phyloP scores from a whole-genome alignment of 2,797 vertebrate genomes.

The Hydrophis major region DNA sequence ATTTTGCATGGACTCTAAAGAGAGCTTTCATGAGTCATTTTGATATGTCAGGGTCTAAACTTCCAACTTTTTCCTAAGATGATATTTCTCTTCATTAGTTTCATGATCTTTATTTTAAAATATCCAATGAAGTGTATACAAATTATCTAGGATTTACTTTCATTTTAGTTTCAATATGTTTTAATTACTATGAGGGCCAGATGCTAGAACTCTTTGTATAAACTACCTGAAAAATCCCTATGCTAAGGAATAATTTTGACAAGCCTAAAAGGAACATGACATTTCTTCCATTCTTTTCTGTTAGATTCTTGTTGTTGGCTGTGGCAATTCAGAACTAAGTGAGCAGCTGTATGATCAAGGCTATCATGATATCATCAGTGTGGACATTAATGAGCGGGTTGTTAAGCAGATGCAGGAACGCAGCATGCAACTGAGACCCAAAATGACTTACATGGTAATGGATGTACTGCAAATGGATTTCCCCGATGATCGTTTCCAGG shows the following conservation, averaged over 20 bases:
- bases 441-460: slow-evolving; percentile 83
- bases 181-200: background rate
- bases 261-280: background rate
- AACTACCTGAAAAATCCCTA: background rate
- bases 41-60: background rate
- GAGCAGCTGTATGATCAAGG: slow-evolving; percentile 93
- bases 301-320: slow-evolving; percentile 93
- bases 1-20: background rate
- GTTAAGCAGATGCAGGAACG: slow-evolving; percentile 88
- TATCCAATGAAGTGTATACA: background rate
- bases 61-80: background rate
- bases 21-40: background rate
- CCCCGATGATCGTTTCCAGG: slow-evolving; percentile 82
- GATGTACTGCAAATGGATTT: slow-evolving; percentile 89
- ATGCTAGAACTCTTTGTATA: background rate
- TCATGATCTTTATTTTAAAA: background rate
- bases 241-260: background rate
- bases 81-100: background rate
- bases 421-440: slow-evolving; percentile 75
- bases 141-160: background rate
- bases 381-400: slow-evolving; percentile 88
- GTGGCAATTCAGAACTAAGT: slow-evolving; percentile 94
- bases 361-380: slow-evolving; percentile 85
- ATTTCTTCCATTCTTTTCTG: background rate
- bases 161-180: background rate